These are phyloP conservation scores for Unio pictorum DNA, from an alignment of 2,888 invertebrate genomes.

Conservation along the genomic window DNA sequence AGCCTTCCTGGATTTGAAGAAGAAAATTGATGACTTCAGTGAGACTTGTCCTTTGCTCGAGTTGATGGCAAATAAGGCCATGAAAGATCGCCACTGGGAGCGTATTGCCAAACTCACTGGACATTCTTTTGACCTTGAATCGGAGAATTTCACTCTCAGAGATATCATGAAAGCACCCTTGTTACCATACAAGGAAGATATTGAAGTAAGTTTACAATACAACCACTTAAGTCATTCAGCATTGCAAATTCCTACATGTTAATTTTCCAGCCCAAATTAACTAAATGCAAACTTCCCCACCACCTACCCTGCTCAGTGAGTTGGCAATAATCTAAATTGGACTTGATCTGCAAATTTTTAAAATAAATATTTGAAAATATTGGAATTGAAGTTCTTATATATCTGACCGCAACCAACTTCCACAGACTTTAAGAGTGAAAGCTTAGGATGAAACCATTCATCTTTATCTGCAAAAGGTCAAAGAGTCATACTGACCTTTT, in stretches of 20 bases:
- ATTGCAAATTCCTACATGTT: neutral
- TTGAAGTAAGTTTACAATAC: conserved; percentile 77
- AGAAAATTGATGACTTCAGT: conserved; percentile 92
- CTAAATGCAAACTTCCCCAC: too few relatives aligned
- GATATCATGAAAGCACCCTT: conserved; percentile 89
- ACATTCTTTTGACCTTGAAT: conserved; percentile 84
- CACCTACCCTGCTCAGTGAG: too few relatives aligned
- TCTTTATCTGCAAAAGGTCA: too few relatives aligned
- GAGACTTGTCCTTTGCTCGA: conserved; percentile 89
- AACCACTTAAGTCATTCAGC: neutral
- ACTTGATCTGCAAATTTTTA: too few relatives aligned
- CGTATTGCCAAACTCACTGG: conserved; percentile 76
- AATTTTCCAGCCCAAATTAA: neutral
- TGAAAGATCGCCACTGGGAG: conserved; percentile 87
- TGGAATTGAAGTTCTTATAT: too few relatives aligned
- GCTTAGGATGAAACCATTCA: too few relatives aligned
- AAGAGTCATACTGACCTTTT: too few relatives aligned
- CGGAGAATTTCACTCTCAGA: conserved; percentile 84
- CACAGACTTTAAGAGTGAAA: too few relatives aligned
- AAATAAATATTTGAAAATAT: too few relatives aligned
- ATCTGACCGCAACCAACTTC: too few relatives aligned
- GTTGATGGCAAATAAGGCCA: conserved; percentile 89
- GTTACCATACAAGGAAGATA: conserved; percentile 86
- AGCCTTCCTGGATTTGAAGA: conserved; percentile 87
- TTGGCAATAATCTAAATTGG: too few relatives aligned